Evolutionary conservation across 2,113 vertebrate species (phyloP), one percentile per base, ranked within the genome.

Genomic region (Vanacampus margaritifer): DNA sequence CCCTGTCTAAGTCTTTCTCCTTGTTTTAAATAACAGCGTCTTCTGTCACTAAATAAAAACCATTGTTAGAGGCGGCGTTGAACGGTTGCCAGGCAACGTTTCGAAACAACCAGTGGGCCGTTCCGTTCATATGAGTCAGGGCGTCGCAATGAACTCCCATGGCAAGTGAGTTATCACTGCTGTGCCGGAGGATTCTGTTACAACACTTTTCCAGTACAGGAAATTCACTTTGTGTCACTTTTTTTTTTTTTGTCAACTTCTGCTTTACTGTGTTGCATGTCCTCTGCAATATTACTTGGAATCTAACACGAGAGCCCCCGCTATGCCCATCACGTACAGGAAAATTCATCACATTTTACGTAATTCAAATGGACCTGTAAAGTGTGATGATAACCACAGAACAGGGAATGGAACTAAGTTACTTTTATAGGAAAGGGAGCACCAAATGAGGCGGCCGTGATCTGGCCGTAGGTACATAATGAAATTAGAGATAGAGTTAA

Each of bases 51-150:
- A 75, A 82, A 85, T 37, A 83, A 43, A 61, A 5, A 3, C 1
- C 45, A 79, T 87, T 76, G 73, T 39, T 72, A 3, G 35, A 6
- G 51, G 81, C 61, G 36, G 23, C 75, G 77, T 3, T 48, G 56
- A 23, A 62, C 57, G 0, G 71, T 80, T 64, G 68, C 83, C 41
- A 5, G 56, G 84, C 35, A 71, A 83, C 50, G 0, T 10, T 57
- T 1, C 79, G 67, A 86, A 87, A 87, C 65, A 86, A 41, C 11
- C 8, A 14, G 4, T 6, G 3, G 53, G 6, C 1, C 12, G 0
- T 21, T 50, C 1, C 12, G 0, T 21, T 50, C 21, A 32, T 2
- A 46, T 59, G 65, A 72, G 35, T 72, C 61, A 69, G 39, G 16
- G 0, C 0, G 13, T 1, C 28, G 19, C 4, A 1, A 1, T 39